Evolutionary conservation across 2,888 invertebrate species (phyloP).

Genomic region (Brachypterus glaber): DNA sequence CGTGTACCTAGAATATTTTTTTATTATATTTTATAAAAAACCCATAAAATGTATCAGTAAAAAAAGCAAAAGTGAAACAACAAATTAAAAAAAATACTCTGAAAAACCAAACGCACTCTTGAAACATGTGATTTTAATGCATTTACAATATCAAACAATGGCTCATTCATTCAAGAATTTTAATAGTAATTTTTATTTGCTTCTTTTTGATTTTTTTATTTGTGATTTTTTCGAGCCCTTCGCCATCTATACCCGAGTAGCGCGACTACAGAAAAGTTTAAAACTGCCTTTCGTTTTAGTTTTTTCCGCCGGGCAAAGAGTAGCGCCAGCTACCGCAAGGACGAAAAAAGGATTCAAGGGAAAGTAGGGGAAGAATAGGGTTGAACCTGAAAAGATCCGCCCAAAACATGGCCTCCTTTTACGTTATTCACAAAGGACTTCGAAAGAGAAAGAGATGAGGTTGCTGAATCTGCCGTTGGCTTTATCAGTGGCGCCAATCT

Average conservation of each 20-base stretch:
- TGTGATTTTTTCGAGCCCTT: slow-evolving; percentile 14
- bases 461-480: slow-evolving; percentile 15
- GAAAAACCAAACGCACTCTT: too few species aligned
- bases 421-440: slow-evolving; percentile 39
- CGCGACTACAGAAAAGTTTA: slow-evolving; percentile 29
- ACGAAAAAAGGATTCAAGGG: slow-evolving; percentile 24
- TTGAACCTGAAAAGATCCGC: slow-evolving; percentile 32
- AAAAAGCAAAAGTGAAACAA: too few species aligned
- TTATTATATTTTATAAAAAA: too few species aligned
- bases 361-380: slow-evolving; percentile 24
- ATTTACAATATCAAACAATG: too few species aligned
- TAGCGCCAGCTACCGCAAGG: slow-evolving; percentile 35
- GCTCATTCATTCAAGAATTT: too few species aligned
- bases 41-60: too few species aligned
- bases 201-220: slow-evolving; percentile 3
- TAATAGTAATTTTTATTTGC: too few species aligned
- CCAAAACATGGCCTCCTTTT: slow-evolving; percentile 41
- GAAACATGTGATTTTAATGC: too few species aligned
- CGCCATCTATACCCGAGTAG: slow-evolving; percentile 30
- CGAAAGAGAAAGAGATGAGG: slow-evolving; percentile 28
- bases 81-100: too few species aligned
- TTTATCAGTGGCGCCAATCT: too few species aligned
- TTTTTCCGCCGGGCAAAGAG: slow-evolving; percentile 28
- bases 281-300: slow-evolving; percentile 33
- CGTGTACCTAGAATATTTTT: too few species aligned